phyloP scores from a whole-genome alignment of 1,140 invertebrate genomes.

The Ditylenchus dipsaci region DNA sequence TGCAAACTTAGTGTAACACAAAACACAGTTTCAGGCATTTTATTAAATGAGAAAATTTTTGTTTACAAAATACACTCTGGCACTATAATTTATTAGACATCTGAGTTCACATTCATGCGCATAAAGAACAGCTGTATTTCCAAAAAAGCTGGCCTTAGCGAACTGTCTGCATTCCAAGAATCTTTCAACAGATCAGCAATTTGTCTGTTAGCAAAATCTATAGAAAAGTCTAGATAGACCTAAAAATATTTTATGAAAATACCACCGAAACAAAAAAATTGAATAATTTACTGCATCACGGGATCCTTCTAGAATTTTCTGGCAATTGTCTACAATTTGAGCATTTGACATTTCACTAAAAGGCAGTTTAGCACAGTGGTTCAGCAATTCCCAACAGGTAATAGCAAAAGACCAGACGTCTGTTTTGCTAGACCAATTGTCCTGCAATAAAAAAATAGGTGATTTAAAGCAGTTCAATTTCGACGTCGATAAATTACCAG shows the following conservation, averaged over 20 bases:
- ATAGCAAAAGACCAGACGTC: slow-evolving; percentile 35
- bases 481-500: slow-evolving; percentile 25
- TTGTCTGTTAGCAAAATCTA: slow-evolving; percentile 7
- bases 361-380: slow-evolving; percentile 16
- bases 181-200: slow-evolving; percentile 18
- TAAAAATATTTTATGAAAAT: slow-evolving; percentile 13
- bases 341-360: slow-evolving; percentile 20
- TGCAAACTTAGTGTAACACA: no score
- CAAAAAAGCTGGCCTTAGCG: slow-evolving; percentile 14
- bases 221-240: slow-evolving; percentile 10
- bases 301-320: slow-evolving; percentile 8
- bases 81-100: slow-evolving; percentile 6
- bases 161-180: slow-evolving; percentile 15
- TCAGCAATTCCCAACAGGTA: slow-evolving; percentile 27
- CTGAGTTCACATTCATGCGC: slow-evolving; percentile 19
- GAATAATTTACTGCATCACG: slow-evolving; percentile 21
- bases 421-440: slow-evolving; percentile 29
- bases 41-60: no score
- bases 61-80: background rate
- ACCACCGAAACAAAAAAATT: slow-evolving; percentile 2
- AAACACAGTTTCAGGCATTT: no score
- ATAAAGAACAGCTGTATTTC: slow-evolving; percentile 28
- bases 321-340: slow-evolving; percentile 36
- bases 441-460: slow-evolving; percentile 23
- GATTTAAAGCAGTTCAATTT: background rate